phyloP scores from a whole-genome alignment of 2,797 vertebrate genomes.

The Xiphophorus birchmanni region DNA sequence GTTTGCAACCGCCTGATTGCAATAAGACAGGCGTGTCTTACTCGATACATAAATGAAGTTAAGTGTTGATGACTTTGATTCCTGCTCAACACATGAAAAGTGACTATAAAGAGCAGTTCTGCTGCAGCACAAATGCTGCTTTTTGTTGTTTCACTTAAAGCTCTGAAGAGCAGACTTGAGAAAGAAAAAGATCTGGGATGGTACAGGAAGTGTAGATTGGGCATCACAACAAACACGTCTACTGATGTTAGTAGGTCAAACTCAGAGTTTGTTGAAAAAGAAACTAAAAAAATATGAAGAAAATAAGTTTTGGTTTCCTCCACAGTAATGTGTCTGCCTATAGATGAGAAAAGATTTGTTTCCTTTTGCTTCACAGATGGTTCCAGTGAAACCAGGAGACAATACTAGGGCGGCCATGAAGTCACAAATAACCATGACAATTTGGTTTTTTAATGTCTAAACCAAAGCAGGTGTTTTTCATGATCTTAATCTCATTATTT shows the following conservation, averaged over 20 bases:
- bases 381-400: background rate
- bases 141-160: background rate
- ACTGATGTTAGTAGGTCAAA: constrained; percentile 7
- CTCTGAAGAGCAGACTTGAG: constrained; percentile 3
- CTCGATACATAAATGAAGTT: constrained; percentile 72
- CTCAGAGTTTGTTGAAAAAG: constrained; percentile 1
- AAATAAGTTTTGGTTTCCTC: background rate
- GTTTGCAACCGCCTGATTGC: constrained; percentile 83
- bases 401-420: background rate
- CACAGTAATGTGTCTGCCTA: background rate
- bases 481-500: background rate
- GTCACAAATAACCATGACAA: background rate
- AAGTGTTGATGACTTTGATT: constrained; percentile 74
- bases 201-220: constrained; percentile 1
- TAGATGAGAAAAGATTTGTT: background rate
- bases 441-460: background rate
- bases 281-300: background rate
- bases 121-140: constrained; percentile 10
- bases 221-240: background rate
- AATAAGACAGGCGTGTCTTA: constrained; percentile 75
- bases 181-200: constrained; percentile 1
- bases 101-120: constrained; percentile 8
- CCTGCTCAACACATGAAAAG: constrained; percentile 55
- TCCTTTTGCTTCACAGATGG: background rate
- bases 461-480: background rate